Percentiles rank a stretch among this genome's conserved stretches.
These are phyloP conservation scores for Ceryle rudis DNA, from an alignment of 2,797 vertebrate genomes.

Conservation along the genomic window DNA sequence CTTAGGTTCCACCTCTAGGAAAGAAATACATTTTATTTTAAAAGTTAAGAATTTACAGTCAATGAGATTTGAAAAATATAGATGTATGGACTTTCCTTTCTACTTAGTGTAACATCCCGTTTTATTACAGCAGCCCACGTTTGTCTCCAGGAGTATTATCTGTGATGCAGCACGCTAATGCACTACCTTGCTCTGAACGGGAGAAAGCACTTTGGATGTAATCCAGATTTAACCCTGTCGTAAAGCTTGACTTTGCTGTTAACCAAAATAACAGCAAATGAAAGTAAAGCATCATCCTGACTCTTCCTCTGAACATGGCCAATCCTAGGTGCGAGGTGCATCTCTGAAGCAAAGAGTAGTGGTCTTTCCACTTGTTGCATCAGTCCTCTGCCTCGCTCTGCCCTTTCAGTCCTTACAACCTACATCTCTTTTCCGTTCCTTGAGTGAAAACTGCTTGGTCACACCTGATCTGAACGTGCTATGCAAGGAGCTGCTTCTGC, in stretches of 20 bases:
- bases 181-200: slow-evolving; percentile 16
- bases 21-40: not conserved
- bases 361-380: not conserved
- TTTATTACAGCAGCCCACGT: slow-evolving; percentile 11
- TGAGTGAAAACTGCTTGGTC: not conserved
- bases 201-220: slow-evolving; percentile 58
- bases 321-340: not conserved
- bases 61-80: not conserved
- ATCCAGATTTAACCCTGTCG: slow-evolving; percentile 29
- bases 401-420: not conserved
- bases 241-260: not conserved
- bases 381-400: not conserved
- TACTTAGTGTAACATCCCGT: not conserved
- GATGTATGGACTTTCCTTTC: not conserved
- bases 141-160: slow-evolving; percentile 27
- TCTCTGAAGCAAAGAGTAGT: not conserved
- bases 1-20: not conserved
- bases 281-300: not conserved
- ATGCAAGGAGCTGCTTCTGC: not conserved
- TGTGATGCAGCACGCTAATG: slow-evolving; percentile 3
- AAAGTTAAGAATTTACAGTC: not conserved
- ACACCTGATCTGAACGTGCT: not conserved
- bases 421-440: not conserved
- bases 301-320: not conserved
- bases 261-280: not conserved